Percentiles rank a stretch among this genome's conserved stretches.
These are phyloP conservation scores for Kryptopterus vitreolus DNA, from an alignment of 2,797 vertebrate genomes.

Conservation along the genomic window DNA sequence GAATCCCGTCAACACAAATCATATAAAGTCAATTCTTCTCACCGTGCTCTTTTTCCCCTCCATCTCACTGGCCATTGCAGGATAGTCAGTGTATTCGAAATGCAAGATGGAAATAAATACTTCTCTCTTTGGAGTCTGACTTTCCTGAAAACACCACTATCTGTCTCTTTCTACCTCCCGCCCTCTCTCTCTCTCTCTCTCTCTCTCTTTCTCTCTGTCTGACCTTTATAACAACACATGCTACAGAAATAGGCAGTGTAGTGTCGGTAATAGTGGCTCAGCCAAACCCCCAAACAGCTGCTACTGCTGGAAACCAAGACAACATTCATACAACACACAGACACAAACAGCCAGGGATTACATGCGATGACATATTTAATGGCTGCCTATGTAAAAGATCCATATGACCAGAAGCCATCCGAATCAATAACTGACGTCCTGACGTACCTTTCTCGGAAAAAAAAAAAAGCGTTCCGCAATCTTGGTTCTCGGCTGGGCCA, in stretches of 20 bases:
- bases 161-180: slow-evolving; percentile 44
- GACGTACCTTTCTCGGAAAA: neutral
- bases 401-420: neutral
- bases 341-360: neutral
- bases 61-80: slow-evolving; percentile 35
- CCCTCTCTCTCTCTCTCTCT: slow-evolving; percentile 35
- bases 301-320: slow-evolving; percentile 71
- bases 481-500: neutral
- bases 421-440: slow-evolving; percentile 3
- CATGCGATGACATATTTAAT: neutral
- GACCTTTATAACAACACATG: slow-evolving; percentile 76
- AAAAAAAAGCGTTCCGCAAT: neutral
- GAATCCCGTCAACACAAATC: neutral
- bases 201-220: slow-evolving; percentile 68
- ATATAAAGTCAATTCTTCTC: neutral
- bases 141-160: slow-evolving; percentile 34
- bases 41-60: slow-evolving; percentile 61
- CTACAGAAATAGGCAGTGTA: slow-evolving; percentile 75
- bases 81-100: slow-evolving; percentile 48
- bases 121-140: slow-evolving; percentile 1
- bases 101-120: neutral
- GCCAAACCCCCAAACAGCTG: slow-evolving; percentile 71
- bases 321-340: slow-evolving; percentile 46
- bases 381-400: neutral
- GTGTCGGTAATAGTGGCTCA: slow-evolving; percentile 67